Percentiles rank a stretch among this genome's conserved stretches.
These are phyloP conservation scores for Struthio camelus DNA, from an alignment of 2,113 vertebrate species.

Conservation along the genomic window DNA sequence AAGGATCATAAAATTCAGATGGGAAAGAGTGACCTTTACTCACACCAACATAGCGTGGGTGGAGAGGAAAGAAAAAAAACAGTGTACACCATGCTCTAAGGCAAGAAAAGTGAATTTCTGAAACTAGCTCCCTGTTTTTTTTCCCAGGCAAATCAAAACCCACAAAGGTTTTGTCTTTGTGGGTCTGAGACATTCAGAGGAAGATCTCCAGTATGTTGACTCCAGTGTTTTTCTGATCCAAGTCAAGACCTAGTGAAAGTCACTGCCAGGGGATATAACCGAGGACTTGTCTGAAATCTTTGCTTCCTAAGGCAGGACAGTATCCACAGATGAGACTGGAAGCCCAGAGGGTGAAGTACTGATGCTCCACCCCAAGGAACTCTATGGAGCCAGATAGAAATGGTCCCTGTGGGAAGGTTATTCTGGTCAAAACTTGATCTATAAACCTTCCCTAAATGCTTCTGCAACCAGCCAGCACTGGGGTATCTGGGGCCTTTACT, in stretches of 20 bases:
- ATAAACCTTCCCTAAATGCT: background rate
- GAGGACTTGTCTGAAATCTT: background rate
- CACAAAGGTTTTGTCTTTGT: background rate
- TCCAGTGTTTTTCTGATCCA: background rate
- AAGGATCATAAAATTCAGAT: fast-evolving
- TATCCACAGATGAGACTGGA: background rate
- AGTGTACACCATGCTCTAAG: fast-evolving
- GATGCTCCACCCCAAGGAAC: background rate
- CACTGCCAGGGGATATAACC: background rate
- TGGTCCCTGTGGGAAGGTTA: background rate
- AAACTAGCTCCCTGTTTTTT: background rate
- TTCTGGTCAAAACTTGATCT: background rate
- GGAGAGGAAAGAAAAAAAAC: too few species aligned
- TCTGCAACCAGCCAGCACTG: background rate
- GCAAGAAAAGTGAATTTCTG: background rate
- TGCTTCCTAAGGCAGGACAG: background rate
- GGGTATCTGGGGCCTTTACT: fast-evolving
- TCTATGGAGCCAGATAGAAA: background rate
- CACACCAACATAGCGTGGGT: background rate
- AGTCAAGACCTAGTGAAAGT: background rate
- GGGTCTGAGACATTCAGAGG: background rate
- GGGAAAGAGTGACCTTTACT: background rate
- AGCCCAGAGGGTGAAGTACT: background rate
- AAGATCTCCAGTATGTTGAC: background rate
- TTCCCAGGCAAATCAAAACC: background rate